Evolutionary conservation across 2,888 invertebrate species (phyloP), one percentile per base, ranked within the genome.

Genomic region (Megamerina dolium): DNA sequence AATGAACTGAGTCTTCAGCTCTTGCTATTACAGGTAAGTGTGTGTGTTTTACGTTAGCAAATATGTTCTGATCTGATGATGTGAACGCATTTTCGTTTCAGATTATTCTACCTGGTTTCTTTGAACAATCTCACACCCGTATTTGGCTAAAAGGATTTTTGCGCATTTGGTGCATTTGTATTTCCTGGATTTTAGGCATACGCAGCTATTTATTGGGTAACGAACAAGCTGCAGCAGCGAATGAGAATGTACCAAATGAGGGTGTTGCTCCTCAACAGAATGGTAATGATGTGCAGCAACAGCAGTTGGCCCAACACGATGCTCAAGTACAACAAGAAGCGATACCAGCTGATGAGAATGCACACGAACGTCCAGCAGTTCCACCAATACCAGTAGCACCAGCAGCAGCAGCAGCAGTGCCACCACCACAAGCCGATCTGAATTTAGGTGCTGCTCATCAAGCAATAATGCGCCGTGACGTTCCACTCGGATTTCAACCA

Each of bases 51-150:
- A n/a, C n/a, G 14, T n/a, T 4, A 14, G n/a, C 13, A 36, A 21
- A 6, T n/a, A 19, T 13, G n/a, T 21, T 18, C 31, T 13, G 4
- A 32, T 2, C 6, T 20, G 5, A 13, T 13, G 5, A 23, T 27
- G 5, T 31, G 4, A 30, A 30, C n/a, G 6, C n/a, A 13, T 5
- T 40, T 19, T 26, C 30, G 16, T 50, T 52, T 4, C 44, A 82
- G 81, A 90, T 97, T 26, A 91, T 99, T 38, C 77, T 99, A 41
- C 99, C 97, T 1, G 95, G 96, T 0, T 75, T 99, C 30, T 75
- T 99, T 46, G 97, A 99, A 64, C 96, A 99, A 72, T 90, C 92
- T 0, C 95, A 97, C 68, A 95, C 95, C 0, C 79, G 95, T 6
- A 85, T 86, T 8, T 95, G 96, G 92, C 73, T 97, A 49, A 95